Evolutionary conservation across 1,140 invertebrate genomes (phyloP), one percentile per base, ranked within the genome.

Genomic region (Drosophila ercepeae): DNA sequence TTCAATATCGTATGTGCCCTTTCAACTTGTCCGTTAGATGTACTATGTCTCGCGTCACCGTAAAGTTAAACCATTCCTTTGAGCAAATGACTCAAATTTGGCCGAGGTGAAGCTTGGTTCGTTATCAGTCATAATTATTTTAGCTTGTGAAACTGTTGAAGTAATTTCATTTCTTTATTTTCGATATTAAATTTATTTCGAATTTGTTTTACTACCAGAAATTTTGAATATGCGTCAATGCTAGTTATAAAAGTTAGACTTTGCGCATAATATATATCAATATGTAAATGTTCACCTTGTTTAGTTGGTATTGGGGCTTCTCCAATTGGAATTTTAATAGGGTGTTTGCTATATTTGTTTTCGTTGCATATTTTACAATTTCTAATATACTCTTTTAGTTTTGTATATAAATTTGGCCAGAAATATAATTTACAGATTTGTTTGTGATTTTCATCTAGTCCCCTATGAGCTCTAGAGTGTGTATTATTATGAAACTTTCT

Each of bases 221-320:
- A 69, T 54, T 53, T 69, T 0, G 57, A 69, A 42, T 69, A 69
- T n/a, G 50, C 14, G 29, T 54, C 58, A 16, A 68, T 46, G 3
- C 46, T 45, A 34, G 64, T 60, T 7, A 53, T 45, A 11, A 59
- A 60, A 41, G 9, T 32, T 18, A 49, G 6, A 11, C 6, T 18
- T n/a, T 49, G 46, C 1, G 46, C 25, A 14, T 49, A 49, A 9
- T 29, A 32, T 9, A 49, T 29, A 2, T 49, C 13, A 9, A 49
- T 29, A 4, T 18, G 46, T 4, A n/a, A 45, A 4, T 21, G n/a
- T 45, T 44, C 27, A 2, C 8, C 27, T 27, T 27, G 7, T 27
- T 27, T 27, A 27, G 8, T 8, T 27, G 27, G 27, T 8, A 27
- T 27, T 27, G 27, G 27, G 27, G 27, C 6, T 27, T 27, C n/a